Base-by-base conservation (phyloP, 2,797 vertebrate species). In the Melanogrammus aeglefinus region DNA sequence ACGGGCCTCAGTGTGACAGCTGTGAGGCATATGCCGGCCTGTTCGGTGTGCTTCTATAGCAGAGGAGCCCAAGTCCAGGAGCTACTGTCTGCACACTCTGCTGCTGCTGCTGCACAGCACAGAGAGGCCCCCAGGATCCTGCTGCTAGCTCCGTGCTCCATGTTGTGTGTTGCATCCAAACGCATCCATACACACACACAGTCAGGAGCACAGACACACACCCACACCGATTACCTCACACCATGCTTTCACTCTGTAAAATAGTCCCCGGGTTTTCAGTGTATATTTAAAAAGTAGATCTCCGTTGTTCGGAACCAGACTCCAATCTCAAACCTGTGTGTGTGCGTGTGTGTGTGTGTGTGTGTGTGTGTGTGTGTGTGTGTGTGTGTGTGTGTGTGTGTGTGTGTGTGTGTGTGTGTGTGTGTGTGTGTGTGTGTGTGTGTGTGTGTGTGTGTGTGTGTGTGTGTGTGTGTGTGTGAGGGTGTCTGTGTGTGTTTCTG, bases 291-390 rank as follows among this genome's bases (percentile, higher is more conserved):
- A 16, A 44, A 44, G 41, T 66, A 66, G 16, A 24, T n/a, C 6
- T 27, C 3, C 24, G 5, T n/a, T 27, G 7, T 66, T 66, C 18
- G 14, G 6, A n/a, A 66, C 51, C 8, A 66, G 63, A 27, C 63
- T 66, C 51, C 8, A 66, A 21, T 10, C 63, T 66, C 66, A 70
- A 70, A 70, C 29, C n/a, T 70, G 72, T 73, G 31, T 75, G 39
- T 44, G 73, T 44, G 73, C 75, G 57, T 75, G 72, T n/a, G 27
- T 21, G 41, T 16, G 24, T 33, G 29, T 18, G n/a, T 57, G 39
- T 33, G 24, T 51, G 38, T 18, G n/a, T 33, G 27, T 35, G 75
- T 31, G n/a, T 31, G 41, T 75, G 73, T 74, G 63, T 82, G 76
- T 75, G 75, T 24, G 75, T 5, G 27, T 57, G 44, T 75, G 74